These are phyloP conservation scores for Dimorphilus gyrociliatus DNA, from an alignment of 2,888 invertebrate genomes.

Conservation along the genomic window DNA sequence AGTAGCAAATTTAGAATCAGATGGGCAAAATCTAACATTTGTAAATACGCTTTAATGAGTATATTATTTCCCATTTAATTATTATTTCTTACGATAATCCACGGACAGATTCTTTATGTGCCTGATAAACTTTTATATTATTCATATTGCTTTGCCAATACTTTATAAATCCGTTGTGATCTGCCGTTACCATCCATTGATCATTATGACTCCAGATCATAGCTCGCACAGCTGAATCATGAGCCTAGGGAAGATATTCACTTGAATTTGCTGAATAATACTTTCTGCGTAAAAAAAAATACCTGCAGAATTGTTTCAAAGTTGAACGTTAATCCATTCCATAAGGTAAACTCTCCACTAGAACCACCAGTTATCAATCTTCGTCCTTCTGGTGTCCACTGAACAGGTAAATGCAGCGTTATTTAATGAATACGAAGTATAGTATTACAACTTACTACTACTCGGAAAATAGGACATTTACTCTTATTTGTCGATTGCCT, in stretches of 20 bases:
- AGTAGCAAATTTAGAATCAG: constrained; percentile 93
- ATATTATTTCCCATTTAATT: no score
- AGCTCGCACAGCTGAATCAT: constrained; percentile 92
- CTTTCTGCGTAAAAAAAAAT: no score
- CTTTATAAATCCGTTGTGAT: constrained; percentile 94
- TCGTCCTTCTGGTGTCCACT: constrained; percentile 97
- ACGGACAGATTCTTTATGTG: constrained; percentile 97
- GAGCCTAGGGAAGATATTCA: no score
- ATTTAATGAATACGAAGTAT: neutral
- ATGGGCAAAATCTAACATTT: constrained; percentile 99
- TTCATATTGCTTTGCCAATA: constrained; percentile 99
- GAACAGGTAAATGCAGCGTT: constrained; percentile 4
- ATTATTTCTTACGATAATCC: no score
- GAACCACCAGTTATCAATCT: constrained; percentile 94
- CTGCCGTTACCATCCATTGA: constrained; percentile 98
- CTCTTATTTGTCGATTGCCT: constrained; percentile 99
- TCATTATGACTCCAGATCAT: constrained; percentile 99
- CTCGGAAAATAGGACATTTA: constrained; percentile 94
- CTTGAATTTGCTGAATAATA: no score
- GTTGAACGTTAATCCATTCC: constrained; percentile 99
- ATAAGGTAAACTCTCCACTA: constrained; percentile 95
- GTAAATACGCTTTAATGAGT: no score
- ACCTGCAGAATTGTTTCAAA: constrained; percentile 99
- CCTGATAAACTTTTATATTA: constrained; percentile 99
- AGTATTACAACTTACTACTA: no score